A percentile compares a stretch with the other conserved stretches of the same genome.
Conservation (phyloP, 2,113 vertebrate species). For the Brachyhypopomus occidentalis region DNA sequence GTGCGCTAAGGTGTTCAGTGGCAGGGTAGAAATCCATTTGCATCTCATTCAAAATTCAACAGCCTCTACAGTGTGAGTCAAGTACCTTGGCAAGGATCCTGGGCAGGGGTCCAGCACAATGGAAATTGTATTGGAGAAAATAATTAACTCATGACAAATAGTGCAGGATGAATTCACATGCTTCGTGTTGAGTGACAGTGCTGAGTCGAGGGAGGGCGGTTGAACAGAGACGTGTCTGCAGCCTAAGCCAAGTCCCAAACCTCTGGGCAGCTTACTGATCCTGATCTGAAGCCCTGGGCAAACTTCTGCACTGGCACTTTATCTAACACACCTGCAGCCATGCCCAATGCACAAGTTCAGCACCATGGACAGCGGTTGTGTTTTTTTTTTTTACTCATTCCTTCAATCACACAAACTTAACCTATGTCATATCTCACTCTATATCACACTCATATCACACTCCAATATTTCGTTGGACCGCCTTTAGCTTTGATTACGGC, state of each 20-base stretch:
- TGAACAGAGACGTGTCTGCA: background rate
- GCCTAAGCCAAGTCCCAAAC: background rate
- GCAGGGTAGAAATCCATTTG: constrained; percentile 12
- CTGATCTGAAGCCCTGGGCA: background rate
- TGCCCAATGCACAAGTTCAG: background rate
- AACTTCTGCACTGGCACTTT: background rate
- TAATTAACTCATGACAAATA: constrained; percentile 45
- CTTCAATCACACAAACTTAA: background rate
- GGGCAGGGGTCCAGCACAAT: constrained; percentile 18
- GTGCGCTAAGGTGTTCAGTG: constrained; percentile 13
- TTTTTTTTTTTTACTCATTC: background rate
- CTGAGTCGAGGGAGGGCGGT: constrained; percentile 2
- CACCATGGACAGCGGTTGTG: background rate
- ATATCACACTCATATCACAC: too few relatives aligned
- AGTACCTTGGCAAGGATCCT: constrained; percentile 28
- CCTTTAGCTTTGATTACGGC: too few relatives aligned
- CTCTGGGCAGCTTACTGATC: constrained; percentile 21
- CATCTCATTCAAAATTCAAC: constrained; percentile 38
- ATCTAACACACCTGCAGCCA: background rate
- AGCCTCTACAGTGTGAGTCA: constrained; percentile 35
- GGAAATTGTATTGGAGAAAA: constrained; percentile 36
- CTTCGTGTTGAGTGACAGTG: constrained; percentile 29
- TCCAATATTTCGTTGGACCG: too few relatives aligned
- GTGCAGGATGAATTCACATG: constrained; percentile 29
- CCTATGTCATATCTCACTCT: background rate